A percentile compares a stretch with the other conserved stretches of the same genome.
These are phyloP conservation scores for Priocnemis perturbator DNA, from an alignment of 2,888 invertebrate species.

Conservation along the genomic window DNA sequence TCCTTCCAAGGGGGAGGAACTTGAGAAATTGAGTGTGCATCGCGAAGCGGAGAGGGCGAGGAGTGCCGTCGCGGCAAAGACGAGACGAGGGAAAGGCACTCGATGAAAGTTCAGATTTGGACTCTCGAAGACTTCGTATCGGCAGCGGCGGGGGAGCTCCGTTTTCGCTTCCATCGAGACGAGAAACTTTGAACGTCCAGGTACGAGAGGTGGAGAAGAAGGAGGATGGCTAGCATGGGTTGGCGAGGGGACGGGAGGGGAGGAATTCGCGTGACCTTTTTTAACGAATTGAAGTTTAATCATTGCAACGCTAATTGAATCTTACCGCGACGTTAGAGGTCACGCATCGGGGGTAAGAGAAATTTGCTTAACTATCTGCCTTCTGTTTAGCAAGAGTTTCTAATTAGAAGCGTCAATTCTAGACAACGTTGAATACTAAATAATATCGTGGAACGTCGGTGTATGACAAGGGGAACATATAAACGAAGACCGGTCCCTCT, in stretches of 20 bases:
- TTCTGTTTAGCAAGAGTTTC: too few species aligned
- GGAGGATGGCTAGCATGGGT: background rate
- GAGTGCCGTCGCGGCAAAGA: background rate
- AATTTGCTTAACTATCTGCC: too few species aligned
- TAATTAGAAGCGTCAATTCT: too few species aligned
- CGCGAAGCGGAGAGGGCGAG: conserved; percentile 9
- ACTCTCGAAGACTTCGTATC: conserved; percentile 2
- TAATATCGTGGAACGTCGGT: too few species aligned
- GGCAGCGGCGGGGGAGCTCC: background rate
- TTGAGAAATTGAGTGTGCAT: conserved; percentile 29
- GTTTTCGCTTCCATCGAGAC: background rate
- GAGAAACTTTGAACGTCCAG: too few species aligned
- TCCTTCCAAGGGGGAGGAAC: conserved; percentile 26
- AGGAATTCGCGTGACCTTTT: too few species aligned
- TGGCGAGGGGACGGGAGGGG: background rate
- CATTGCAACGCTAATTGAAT: conserved; percentile 1
- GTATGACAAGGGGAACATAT: too few species aligned
- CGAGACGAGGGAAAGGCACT: conserved; percentile 13
- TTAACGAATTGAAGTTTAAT: conserved; percentile 2
- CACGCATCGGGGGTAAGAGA: background rate
- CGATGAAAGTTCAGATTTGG: conserved; percentile 23
- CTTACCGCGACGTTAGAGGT: conserved; percentile 17
- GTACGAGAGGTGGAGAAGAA: too few species aligned
- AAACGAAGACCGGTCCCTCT: too few species aligned
- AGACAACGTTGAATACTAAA: too few species aligned